Percentiles rank a stretch among this genome's conserved stretches.
Evolutionary conservation across 37 sponge, comb jelly and placozoan genomes (phyloP).

Genomic region (Theonella swinhoei): DNA sequence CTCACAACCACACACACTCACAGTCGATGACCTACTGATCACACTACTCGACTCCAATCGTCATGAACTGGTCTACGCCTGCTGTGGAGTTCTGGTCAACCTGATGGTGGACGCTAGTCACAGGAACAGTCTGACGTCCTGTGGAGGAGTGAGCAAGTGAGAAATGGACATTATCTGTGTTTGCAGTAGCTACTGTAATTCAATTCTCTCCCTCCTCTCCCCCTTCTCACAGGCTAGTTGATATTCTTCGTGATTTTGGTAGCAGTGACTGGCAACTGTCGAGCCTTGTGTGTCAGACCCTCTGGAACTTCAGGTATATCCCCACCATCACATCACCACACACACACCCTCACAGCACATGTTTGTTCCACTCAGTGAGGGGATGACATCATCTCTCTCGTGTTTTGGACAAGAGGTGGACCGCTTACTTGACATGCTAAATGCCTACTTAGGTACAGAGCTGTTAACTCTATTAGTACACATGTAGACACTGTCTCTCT

Average conservation of each 20-base stretch:
- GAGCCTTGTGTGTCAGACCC: slow-evolving; percentile 79
- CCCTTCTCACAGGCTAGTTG: slow-evolving; percentile 61
- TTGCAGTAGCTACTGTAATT: neutral
- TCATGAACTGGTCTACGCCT: slow-evolving; percentile 79
- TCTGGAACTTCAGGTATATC: slow-evolving; percentile 86
- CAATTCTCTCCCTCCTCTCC: too few species aligned
- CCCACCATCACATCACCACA: neutral
- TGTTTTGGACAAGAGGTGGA: slow-evolving; percentile 59
- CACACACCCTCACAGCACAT: neutral
- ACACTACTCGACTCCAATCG: slow-evolving; percentile 81
- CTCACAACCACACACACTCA: neutral
- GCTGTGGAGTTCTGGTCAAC: slow-evolving; percentile 92
- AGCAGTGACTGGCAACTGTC: slow-evolving; percentile 84
- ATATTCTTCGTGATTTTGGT: slow-evolving; percentile 83
- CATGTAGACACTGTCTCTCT: too few species aligned
- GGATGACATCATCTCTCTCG: slow-evolving; percentile 33
- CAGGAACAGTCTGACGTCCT: slow-evolving; percentile 37
- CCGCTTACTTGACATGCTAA: slow-evolving; percentile 58
- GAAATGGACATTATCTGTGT: too few species aligned
- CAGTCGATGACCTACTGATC: slow-evolving; percentile 81
- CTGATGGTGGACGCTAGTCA: slow-evolving; percentile 61
- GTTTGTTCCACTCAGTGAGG: slow-evolving; percentile 44
- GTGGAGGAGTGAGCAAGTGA: slow-evolving; percentile 74
- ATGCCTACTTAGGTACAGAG: slow-evolving; percentile 56
- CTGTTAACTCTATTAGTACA: too few species aligned